Evolutionary conservation across 1,140 invertebrate species (phyloP).

Genomic region (Hetaerina americana): DNA sequence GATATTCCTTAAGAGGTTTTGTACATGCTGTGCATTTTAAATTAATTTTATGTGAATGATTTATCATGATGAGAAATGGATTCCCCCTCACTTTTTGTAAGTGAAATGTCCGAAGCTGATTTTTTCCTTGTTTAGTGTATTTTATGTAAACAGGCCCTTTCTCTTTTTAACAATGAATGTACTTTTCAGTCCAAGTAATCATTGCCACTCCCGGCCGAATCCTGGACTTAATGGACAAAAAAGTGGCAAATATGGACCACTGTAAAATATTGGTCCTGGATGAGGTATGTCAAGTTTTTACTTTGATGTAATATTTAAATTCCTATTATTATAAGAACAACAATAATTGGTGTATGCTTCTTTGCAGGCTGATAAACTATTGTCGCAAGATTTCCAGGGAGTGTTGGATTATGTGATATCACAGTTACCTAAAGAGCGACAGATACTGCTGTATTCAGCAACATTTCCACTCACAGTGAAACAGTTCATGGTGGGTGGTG

Average conservation of each 20-base stretch:
- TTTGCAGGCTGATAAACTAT: constrained; percentile 80
- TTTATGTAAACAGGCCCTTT: neutral
- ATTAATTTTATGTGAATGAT: neutral
- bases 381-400: constrained; percentile 98
- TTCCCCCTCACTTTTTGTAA: constrained; percentile 13
- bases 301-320: constrained; percentile 1
- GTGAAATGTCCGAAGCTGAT: constrained; percentile 2
- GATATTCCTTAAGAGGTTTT: too few species aligned
- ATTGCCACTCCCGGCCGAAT: constrained; percentile 99
- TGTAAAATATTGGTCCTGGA: constrained; percentile 96
- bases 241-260: constrained; percentile 88
- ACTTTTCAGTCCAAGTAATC: constrained; percentile 85
- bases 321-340: constrained; percentile 3
- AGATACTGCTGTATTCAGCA: constrained; percentile 97
- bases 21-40: too few species aligned
- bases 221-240: constrained; percentile 98
- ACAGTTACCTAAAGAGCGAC: constrained; percentile 85
- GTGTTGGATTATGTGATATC: constrained; percentile 95
- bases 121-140: constrained; percentile 5
- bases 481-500: constrained; percentile 74
- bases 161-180: constrained; percentile 4
- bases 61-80: constrained; percentile 6
- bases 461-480: constrained; percentile 99
- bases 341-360: constrained; percentile 12
- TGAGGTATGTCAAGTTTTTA: constrained; percentile 40